Evolutionary conservation across 2,888 invertebrate genomes (phyloP), one percentile per base, ranked within the genome.

Genomic region (Tetranychus piercei): DNA sequence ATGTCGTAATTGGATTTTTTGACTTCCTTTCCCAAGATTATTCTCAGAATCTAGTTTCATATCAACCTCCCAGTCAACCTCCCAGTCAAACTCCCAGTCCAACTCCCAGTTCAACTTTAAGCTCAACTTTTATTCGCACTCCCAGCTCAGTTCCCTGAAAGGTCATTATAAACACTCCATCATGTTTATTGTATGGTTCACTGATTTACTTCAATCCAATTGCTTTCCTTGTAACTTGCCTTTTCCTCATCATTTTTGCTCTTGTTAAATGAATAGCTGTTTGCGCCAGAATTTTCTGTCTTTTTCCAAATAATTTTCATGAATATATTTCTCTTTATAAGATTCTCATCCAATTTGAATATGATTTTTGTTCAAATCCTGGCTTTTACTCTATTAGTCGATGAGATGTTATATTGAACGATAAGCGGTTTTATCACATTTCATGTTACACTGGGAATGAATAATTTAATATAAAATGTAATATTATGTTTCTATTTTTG

Each of bases 121-220:
- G 23, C 20, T 70, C 44, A 11, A 44, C 43, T 55, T 55, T 15
- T 55, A 55, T 15, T 55, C 55, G 9, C 55, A 55, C 55, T 5
- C 7, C 15, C 55, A 55, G 55, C 15, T 15, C 9, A 55, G 7
- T 7, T 55, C 55, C 55, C 55, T 55, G 55, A 55, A 55, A 55
- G 55, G 55, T 55, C 55, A 55, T 55, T 55, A 55, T 55, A 55
- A 55, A 55, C 55, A 55, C 55, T 55, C 55, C 55, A 55, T 55
- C 55, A 55, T 55, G 55, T 55, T 55, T 15, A 55, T 55, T 15
- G 9, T 55, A 55, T 55, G 55, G 55, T 55, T 55, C 55, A 55
- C 23, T 67, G n/a, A 66, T 20, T 22, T 72, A 45, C 20, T 22
- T 15, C 34, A 20, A 22, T 44, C 55, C 9, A 44, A 22, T 22